These are phyloP conservation scores for Adelognathus sp. DNA, from an alignment of 2,888 invertebrate genomes.

Conservation along the genomic window DNA sequence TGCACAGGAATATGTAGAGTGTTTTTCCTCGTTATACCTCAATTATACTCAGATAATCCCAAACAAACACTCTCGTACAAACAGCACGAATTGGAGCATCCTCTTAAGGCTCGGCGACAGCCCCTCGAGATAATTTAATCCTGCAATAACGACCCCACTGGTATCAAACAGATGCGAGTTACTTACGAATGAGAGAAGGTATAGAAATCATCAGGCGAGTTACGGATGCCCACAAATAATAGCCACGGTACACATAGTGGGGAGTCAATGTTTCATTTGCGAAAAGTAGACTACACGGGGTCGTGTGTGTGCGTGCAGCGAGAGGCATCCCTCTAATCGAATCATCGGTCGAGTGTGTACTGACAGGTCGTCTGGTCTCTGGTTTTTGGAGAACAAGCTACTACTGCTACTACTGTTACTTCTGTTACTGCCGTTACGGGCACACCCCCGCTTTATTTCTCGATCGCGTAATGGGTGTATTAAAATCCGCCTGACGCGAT, in stretches of 20 bases:
- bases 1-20: not conserved
- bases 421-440: too few relatives aligned
- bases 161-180: slow-evolving; percentile 49
- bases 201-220: slow-evolving; percentile 21
- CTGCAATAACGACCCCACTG: slow-evolving; percentile 26
- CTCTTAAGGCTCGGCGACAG: not conserved
- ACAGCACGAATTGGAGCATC: not conserved
- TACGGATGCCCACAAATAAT: slow-evolving; percentile 27
- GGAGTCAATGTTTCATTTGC: slow-evolving; percentile 43
- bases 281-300: slow-evolving; percentile 10
- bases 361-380: slow-evolving; percentile 43
- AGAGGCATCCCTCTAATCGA: slow-evolving; percentile 41
- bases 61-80: not conserved
- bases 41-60: not conserved
- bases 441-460: slow-evolving; percentile 46
- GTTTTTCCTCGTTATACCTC: not conserved
- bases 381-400: not conserved
- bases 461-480: slow-evolving; percentile 58
- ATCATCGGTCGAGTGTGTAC: slow-evolving; percentile 52
- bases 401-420: too few relatives aligned
- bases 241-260: not conserved
- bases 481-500: slow-evolving; percentile 70
- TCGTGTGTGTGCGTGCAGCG: not conserved
- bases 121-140: slow-evolving; percentile 46
- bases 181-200: slow-evolving; percentile 32